These are phyloP conservation scores for Neria commutata DNA, from an alignment of 2,888 invertebrate species.

Conservation along the genomic window DNA sequence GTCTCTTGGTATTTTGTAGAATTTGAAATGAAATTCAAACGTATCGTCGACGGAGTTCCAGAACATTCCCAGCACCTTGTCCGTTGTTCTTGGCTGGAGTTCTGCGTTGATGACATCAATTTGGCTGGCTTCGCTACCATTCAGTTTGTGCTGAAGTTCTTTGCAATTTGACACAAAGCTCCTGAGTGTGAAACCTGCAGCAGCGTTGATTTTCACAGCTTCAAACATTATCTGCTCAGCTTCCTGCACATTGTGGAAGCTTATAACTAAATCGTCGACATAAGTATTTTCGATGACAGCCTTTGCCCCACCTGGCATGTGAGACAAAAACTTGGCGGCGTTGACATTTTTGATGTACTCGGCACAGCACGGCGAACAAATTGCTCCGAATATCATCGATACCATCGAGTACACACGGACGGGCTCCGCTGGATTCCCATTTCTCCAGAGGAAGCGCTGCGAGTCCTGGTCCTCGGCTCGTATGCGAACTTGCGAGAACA, in stretches of 20 bases:
- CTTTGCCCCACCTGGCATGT: constrained; percentile 27
- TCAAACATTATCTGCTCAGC: neutral
- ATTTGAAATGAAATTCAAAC: constrained; percentile 26
- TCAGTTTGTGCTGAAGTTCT: neutral
- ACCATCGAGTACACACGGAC: constrained; percentile 24
- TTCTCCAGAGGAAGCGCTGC: constrained; percentile 33
- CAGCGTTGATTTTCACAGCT: constrained; percentile 8
- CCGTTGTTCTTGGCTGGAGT: neutral
- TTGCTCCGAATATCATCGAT: no score
- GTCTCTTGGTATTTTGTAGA: constrained; percentile 15
- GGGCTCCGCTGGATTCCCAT: constrained; percentile 10
- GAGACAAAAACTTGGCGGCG: no score
- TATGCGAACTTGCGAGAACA: constrained; percentile 11
- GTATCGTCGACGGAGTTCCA: constrained; percentile 4
- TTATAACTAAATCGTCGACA: constrained; percentile 23
- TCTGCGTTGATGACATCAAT: neutral
- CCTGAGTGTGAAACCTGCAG: neutral
- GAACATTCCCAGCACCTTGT: constrained; percentile 14
- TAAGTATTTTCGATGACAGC: no score
- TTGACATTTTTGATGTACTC: no score
- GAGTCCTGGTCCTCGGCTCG: constrained; percentile 31
- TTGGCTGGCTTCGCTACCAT: neutral
- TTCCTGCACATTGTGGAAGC: constrained; percentile 2
- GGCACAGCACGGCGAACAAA: no score
- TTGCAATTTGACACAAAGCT: constrained; percentile 16